Evolutionary conservation across 2,888 invertebrate genomes (phyloP).

Genomic region (Eristalinus aeneus): DNA sequence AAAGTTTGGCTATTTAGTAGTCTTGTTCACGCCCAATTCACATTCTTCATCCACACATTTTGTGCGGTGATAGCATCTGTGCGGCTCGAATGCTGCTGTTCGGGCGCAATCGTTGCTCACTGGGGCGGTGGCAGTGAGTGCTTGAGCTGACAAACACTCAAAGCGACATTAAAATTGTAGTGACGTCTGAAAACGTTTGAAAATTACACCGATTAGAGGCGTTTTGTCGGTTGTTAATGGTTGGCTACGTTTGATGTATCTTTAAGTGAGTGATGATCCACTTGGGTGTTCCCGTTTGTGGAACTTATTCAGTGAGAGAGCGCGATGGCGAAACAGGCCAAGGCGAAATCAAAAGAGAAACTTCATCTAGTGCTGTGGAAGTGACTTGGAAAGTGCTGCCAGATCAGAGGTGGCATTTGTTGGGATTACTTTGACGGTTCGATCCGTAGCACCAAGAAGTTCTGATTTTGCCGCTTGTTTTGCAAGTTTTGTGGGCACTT

Average conservation of each 20-base stretch:
- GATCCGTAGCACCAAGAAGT: background rate
- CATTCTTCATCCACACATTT: slow-evolving; percentile 20
- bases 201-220: background rate
- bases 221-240: background rate
- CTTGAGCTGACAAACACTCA: background rate
- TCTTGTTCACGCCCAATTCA: slow-evolving; percentile 19
- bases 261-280: background rate
- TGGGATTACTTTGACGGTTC: background rate
- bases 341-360: background rate
- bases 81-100: background rate
- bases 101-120: background rate
- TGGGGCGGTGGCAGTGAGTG: background rate
- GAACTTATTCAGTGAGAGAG: background rate
- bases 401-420: background rate
- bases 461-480: background rate
- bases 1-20: background rate
- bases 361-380: background rate
- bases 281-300: background rate
- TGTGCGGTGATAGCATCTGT: slow-evolving; percentile 11
- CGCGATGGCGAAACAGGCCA: background rate
- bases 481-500: background rate
- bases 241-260: background rate
- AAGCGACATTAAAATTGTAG: background rate
- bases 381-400: background rate
- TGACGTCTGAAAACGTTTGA: background rate